Evolutionary conservation across 2,113 vertebrate genomes (phyloP), one percentile per base, ranked within the genome.

Genomic region (Callorhinus ursinus): DNA sequence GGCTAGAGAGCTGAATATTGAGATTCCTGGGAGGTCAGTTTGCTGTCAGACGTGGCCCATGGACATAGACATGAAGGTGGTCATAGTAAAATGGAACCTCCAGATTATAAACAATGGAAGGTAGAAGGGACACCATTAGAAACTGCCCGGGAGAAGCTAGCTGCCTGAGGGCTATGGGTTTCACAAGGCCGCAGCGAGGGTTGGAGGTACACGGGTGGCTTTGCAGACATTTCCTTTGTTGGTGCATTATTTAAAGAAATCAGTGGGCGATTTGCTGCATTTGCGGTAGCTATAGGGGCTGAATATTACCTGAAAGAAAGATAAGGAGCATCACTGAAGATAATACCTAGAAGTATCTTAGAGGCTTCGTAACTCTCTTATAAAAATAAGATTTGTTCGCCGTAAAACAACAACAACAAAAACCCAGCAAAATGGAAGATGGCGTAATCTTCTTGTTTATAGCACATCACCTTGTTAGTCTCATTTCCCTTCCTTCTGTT

Each of bases 121-220:
- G 82, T 98, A 3, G 98, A 99, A 88, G 99, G 99, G 18, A 99
- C 99, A 0, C 99, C 99, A 0, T 86, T 99, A 19, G 99, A 99
- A 97, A 88, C 97, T 7, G 98, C 99, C 18, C 99, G 99, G 98
- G 92, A 99, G 88, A 99, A 97, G 96, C 98, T 99, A 90, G 99
- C 99, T 18, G 97, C 94, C 11, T 98, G 98, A 28, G 99, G 99
- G 3, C 98, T 99, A 6, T 98, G 98, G 76, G 99, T 99, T 85
- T 99, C 99, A 0, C 99, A 99, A 99, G 98, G 98, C 95, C 99
- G 99, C 79, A 99, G 99, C 49, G 99, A 99, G 98, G 99, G 98
- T 2, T 99, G 99, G 99, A 98, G 99, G 89, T 99, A 97, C 3
- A 97, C 97, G 24, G 99, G 99, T 42, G 98, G 97, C 76, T 99